Conservation (phyloP, 2,113 vertebrate genomes). For the Aepyceros melampus region DNA sequence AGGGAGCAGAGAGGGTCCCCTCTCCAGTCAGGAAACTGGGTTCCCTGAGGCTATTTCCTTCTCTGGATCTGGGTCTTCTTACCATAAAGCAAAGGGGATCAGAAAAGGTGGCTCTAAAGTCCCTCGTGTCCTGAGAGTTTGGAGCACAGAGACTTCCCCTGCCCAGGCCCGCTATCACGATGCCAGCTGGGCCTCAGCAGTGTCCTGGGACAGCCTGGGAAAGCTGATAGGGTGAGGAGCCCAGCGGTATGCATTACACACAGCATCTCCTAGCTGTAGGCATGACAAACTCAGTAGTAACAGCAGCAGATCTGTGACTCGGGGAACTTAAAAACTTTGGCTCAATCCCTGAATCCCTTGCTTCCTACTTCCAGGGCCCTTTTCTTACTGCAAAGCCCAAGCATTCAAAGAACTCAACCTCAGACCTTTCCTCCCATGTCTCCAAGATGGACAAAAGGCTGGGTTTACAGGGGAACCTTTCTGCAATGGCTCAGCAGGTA, state of each 20-base stretch:
- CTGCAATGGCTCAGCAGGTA: not conserved
- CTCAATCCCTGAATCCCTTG: not conserved
- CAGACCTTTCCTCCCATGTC: not conserved
- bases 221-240: not conserved
- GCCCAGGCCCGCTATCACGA: not conserved
- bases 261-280: not conserved
- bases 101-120: not conserved
- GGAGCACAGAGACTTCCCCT: not conserved
- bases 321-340: not conserved
- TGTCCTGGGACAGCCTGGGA: not conserved
- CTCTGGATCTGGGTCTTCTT: not conserved
- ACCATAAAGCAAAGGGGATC: not conserved
- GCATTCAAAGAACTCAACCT: not conserved
- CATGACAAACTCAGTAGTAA: rapidly evolving
- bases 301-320: not conserved
- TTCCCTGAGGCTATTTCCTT: not conserved
- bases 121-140: not conserved
- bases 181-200: not conserved
- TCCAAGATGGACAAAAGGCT: not conserved
- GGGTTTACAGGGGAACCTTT: not conserved
- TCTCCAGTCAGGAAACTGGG: not conserved
- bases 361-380: not conserved
- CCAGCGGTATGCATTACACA: rapidly evolving
- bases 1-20: not conserved
- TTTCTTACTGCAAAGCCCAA: not conserved